Base-by-base conservation (phyloP, 2,888 invertebrate genomes). In the Chironomus tentans region DNA sequence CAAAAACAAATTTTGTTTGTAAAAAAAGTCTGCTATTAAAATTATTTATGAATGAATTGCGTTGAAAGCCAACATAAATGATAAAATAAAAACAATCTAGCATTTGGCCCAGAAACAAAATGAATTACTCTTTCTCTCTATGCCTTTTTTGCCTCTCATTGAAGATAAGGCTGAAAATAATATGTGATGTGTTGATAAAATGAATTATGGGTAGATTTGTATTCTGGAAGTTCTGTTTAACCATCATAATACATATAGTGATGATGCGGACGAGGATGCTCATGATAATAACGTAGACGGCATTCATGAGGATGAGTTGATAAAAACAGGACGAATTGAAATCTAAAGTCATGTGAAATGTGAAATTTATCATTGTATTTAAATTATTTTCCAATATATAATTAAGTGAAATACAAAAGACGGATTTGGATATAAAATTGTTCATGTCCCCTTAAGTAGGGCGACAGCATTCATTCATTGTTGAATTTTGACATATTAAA, bases 401-500 rank as follows among this genome's bases (percentile, higher is more conserved):
- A 50, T 50, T 15, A 50, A 15, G 13, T 50, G 6, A 50, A 15
- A 50, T 4, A 50, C 50, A 50, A 50, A 50, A 50, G 15, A 48
- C 3, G 6, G 50, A n/a, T 50, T 50, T 4, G 15, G 15, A n/a
- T n/a, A n/a, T n/a, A n/a, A n/a, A n/a, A n/a, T n/a, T n/a, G n/a
- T n/a, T n/a, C n/a, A n/a, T 50, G 50, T 50, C 13, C 38, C 38
- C 38, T 38, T 38, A 38, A 38, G 38, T 2, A 1, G 10, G 38
- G 10, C 38, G 15, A 15, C 13, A 50, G n/a, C 38, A 38, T 15
- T 50, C 50, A 15, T 38, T 15, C 15, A 50, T 18, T 62, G 62
- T 62, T 62, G 62, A 62, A 62, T 62, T 38, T 62, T 62, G 62
- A 62, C 62, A 62, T 18, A 62, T 15, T 62, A 62, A 62, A 62